phyloP scores from a whole-genome alignment of 2,113 vertebrate genomes.

The Mus musculus region DNA sequence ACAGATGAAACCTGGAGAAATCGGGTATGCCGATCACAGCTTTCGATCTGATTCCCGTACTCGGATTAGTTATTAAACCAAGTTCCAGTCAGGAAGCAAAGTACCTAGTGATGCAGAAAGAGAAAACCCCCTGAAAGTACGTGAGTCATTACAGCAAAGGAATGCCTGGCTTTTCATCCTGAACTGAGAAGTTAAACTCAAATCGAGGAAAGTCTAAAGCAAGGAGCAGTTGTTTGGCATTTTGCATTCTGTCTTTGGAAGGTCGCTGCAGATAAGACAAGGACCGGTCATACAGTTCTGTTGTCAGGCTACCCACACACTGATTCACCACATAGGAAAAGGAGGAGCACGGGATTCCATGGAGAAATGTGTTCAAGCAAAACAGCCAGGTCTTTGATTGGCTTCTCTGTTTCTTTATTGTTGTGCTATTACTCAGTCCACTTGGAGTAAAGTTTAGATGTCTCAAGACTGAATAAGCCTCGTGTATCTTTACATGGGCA shows the following conservation, averaged over 20 bases:
- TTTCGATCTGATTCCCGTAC: conserved; percentile 39
- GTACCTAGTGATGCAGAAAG: conserved; percentile 31
- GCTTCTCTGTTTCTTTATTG: neutral
- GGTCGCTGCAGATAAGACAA: neutral
- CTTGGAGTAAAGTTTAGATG: neutral
- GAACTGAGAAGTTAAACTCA: conserved; percentile 30
- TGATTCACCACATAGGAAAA: neutral
- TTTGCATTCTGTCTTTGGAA: neutral
- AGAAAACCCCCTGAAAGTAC: neutral
- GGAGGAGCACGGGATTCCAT: neutral
- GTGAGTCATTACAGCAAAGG: neutral
- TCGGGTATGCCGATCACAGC: neutral
- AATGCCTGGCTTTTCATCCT: conserved; percentile 18
- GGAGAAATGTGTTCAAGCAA: neutral
- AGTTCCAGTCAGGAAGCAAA: conserved; percentile 49
- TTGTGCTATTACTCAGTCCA: neutral
- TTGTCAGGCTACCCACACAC: neutral
- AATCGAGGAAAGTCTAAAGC: neutral
- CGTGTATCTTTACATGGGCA: neutral
- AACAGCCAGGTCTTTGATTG: neutral
- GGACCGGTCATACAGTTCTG: neutral
- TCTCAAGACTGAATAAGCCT: neutral
- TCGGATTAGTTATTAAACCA: conserved; percentile 29
- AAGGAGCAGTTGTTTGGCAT: neutral
- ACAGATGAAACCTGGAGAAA: conserved; percentile 49